Evolutionary conservation across 2,797 vertebrate species (phyloP).

Genomic region (Knipowitschia caucasica): DNA sequence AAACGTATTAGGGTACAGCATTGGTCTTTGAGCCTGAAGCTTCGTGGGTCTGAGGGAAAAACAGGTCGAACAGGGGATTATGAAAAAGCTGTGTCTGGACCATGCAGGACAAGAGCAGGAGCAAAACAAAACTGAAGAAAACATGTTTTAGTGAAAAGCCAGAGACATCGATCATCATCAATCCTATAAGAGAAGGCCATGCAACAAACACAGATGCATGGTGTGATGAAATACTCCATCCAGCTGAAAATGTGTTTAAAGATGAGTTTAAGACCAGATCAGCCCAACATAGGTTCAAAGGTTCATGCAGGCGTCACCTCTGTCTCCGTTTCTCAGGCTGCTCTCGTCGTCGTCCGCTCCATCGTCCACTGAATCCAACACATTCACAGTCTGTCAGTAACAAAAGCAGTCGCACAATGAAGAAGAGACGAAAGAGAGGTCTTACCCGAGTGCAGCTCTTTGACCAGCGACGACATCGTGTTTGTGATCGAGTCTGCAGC

Average conservation of each 20-base stretch:
- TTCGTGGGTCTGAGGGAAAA: no score
- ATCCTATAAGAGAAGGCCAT: constrained; percentile 8
- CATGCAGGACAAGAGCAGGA: no score
- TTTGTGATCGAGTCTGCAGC: constrained; percentile 98
- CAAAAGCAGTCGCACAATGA: not conserved
- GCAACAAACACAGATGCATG: not conserved
- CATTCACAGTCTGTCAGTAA: not conserved
- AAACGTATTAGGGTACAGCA: no score
- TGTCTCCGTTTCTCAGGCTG: constrained; percentile 88
- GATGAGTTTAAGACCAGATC: no score
- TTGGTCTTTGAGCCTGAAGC: no score
- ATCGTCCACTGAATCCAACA: constrained; percentile 78
- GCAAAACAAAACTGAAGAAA: not conserved
- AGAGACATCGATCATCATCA: no score
- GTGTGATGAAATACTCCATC: no score
- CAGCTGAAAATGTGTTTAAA: no score
- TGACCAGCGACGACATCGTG: constrained; percentile 97
- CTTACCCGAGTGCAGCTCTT: constrained; percentile 94
- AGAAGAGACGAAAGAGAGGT: not conserved
- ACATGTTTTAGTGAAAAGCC: not conserved
- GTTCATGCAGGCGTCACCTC: constrained; percentile 70
- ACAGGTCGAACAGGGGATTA: not conserved
- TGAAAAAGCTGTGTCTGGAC: not conserved
- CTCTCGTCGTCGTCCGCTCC: constrained; percentile 82
- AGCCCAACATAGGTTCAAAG: not conserved